Base-by-base conservation (phyloP, 2,797 vertebrate genomes). In the Tangara arthus region DNA sequence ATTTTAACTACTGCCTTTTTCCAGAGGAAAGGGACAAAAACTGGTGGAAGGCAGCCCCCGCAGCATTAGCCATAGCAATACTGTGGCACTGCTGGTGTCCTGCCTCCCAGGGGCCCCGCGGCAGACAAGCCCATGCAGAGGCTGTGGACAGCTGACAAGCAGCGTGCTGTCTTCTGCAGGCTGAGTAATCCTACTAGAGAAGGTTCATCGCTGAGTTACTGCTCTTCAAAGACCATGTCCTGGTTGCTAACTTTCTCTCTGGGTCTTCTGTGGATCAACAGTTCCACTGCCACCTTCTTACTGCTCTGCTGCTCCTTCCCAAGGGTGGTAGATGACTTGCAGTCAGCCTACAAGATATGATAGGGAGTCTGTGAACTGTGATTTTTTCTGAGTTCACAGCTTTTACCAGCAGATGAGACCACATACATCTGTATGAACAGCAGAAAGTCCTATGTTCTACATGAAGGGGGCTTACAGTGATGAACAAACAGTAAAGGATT, bases 1-100 rank as follows among this genome's bases (percentile, higher is more conserved):
- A 1, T 32, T 68, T 42, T 20, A 35, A 34, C n/a, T 28, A 3
- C 27, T 55, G 23, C 28, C 19, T 27, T 26, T 63, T 89, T 44
- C 32, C 32, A 12, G 26, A 55, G 44, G 26, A 63, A 63, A 44
- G 41, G 35, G 22, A 19, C 42, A 59, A 35, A 57, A 76, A 1
- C 11, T 2, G 7, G 20, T 7, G 24, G 49, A 44, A 55, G 3
- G 1, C 52, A n/a, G 34, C 14, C n/a, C 27, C 34, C 0, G 0
- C 28, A 50, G 55, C 6, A 0, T 21, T 17, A 41, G 52, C 69
- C 37, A 3, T 1, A 14, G 65, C 5, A 4, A 5, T 22, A 17
- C 27, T 9, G 27, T 8, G 16, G 18, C 57, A 6, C 42, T 35
- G 63, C 56, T 52, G 30, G 2, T 3, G 1, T 34, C 44, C 26